phyloP scores from a whole-genome alignment of 2,797 vertebrate species.

The Phylloscopus collybita region DNA sequence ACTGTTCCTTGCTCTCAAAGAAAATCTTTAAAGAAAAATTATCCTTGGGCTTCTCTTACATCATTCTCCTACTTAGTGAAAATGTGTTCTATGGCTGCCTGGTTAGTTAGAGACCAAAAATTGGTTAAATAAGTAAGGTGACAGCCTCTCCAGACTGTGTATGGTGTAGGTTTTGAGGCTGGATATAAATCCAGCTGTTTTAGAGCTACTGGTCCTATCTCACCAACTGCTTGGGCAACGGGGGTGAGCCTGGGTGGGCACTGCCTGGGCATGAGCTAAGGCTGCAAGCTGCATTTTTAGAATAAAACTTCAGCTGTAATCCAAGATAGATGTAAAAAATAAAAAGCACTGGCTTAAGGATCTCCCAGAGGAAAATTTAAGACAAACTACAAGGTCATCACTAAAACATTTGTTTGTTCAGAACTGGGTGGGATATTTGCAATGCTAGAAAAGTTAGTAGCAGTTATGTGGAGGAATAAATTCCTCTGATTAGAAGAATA shows the following conservation, averaged over 20 bases:
- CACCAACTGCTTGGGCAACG: accelerated
- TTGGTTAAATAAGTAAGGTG: neutral
- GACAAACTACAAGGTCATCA: neutral
- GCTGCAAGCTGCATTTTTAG: neutral
- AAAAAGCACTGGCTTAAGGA: neutral
- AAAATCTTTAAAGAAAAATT: neutral
- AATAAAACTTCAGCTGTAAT: neutral
- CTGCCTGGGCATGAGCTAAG: neutral
- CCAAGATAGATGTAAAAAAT: neutral
- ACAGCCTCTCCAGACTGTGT: neutral
- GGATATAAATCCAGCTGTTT: neutral
- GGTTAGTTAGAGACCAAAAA: neutral
- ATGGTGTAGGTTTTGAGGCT: neutral
- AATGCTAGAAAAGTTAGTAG: neutral
- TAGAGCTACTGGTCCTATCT: neutral
- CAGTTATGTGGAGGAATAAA: constrained; percentile 34
- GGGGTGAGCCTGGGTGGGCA: neutral
- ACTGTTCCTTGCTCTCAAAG: neutral
- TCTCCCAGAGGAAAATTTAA: neutral
- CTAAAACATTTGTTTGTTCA: constrained; percentile 11
- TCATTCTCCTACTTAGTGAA: neutral
- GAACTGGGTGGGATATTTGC: neutral
- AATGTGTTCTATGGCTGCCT: neutral
- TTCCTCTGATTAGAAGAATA: constrained; percentile 42
- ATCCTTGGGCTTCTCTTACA: neutral